Evolutionary conservation across 35 echinoderm and acorn worm species (phyloP), one percentile per base, ranked within the genome.

Genomic region (Ophiothrix spiculata): DNA sequence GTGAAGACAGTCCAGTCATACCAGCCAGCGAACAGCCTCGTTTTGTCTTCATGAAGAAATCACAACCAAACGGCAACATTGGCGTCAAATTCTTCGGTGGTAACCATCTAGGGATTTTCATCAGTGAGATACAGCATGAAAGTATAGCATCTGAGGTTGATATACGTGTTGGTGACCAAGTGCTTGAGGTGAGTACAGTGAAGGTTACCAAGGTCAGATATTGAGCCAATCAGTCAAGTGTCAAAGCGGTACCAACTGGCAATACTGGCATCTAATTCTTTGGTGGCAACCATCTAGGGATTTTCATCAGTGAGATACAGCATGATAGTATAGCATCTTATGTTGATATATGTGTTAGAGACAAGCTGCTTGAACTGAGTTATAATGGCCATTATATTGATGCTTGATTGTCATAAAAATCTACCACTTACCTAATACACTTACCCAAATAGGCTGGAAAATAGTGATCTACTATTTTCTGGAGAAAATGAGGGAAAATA

Each of bases 321-420:
- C 64, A 56, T 1, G 87, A 90, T 17, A 91, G 96, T 81, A 69
- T 90, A 17, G 92, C 92, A 36, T 77, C 86, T 38, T 40, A 77
- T 33, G 81, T 90, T 6, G 90, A 94, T 76, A 78, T 99, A 4
- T 64, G 78, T 13, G 45, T 91, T 31, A 92, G 96, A 1, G 96
- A 99, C 41, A 92, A 99, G 56, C 89, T 99, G 12, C 56, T 99
- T 33, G 92, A 99, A 81, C 92, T 99, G 83, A 83, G 45, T 77
- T n/a, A n/a, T n/a, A n/a, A n/a, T n/a, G n/a, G n/a, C n/a, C n/a
- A n/a, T n/a, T n/a, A n/a, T n/a, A n/a, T n/a, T n/a, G n/a, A n/a
- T n/a, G n/a, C n/a, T n/a, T n/a, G n/a, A n/a, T n/a, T n/a, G n/a
- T n/a, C n/a, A n/a, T n/a, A n/a, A n/a, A n/a, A n/a, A n/a, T n/a